A percentile compares a stretch with the other conserved stretches of the same genome.
Evolutionary conservation across 2,888 invertebrate genomes (phyloP).

Genomic region (Aricia artaxerxes): DNA sequence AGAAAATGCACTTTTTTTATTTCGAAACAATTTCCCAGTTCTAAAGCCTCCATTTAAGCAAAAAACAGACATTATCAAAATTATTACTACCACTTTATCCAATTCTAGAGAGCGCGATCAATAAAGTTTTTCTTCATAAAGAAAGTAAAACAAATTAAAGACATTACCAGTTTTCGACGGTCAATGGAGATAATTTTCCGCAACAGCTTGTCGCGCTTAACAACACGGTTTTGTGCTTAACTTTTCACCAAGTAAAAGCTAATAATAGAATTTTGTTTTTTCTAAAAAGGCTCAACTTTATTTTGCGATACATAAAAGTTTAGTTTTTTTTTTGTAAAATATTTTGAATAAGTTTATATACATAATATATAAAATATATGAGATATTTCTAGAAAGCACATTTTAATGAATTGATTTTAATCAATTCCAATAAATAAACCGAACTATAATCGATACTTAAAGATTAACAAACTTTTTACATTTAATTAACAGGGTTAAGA

Average conservation of each 20-base stretch:
- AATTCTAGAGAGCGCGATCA: not conserved
- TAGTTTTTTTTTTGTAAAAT: not conserved
- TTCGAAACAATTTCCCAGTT: too few relatives aligned
- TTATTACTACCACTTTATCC: too few relatives aligned
- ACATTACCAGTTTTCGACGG: not conserved
- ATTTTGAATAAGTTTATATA: too few relatives aligned
- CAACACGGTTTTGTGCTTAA: not conserved
- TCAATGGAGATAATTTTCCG: not conserved
- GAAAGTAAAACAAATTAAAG: conserved; percentile 9
- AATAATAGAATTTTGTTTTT: not conserved
- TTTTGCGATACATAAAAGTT: not conserved
- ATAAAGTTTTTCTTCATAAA: not conserved
- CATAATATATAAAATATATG: too few relatives aligned
- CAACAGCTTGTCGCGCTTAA: not conserved
- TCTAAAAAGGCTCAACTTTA: not conserved
- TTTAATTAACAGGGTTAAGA: not conserved
- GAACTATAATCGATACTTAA: not conserved
- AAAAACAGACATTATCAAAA: too few relatives aligned
- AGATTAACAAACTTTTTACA: not conserved
- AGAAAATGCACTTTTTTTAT: too few relatives aligned
- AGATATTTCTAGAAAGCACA: not conserved
- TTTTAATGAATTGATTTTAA: too few relatives aligned
- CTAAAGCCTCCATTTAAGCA: too few relatives aligned
- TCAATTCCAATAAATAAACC: too few relatives aligned
- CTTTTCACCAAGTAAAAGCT: not conserved